Evolutionary conservation across 1,140 invertebrate genomes (phyloP), one percentile per base, ranked within the genome.

Genomic region (Bombyx mori): DNA sequence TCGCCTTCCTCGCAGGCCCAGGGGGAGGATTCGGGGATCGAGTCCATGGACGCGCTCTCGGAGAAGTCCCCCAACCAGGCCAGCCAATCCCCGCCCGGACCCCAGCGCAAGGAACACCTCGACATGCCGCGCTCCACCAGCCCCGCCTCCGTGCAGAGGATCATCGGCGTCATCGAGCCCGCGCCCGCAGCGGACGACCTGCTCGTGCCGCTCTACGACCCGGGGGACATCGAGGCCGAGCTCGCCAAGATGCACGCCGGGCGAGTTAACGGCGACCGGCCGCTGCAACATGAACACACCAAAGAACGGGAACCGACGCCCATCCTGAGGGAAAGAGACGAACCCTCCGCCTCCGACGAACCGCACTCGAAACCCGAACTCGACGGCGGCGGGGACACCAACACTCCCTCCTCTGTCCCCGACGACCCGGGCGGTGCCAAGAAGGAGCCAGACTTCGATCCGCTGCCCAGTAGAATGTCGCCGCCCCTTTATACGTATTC

Each of bases 11-110:
- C 89, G 53, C 84, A 88, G 55, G 89, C 88, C 26, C 91, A 91
- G 60, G 95, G 95, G 22, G 96, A 97, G 79, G 96, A 97, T 83
- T 96, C 95, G 47, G 95, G 96, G 2, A 97, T 97, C 18, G 96
- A 97, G 77, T 96, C 95, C 6, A 96, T 97, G 95, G 96, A 97
- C 75, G 95, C 96, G 2, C 79, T 97, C 4, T 96, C 95, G 26
- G 96, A 97, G 73, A 97, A 97, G 76, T 96, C 94, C 63, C 96
- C 95, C 3, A 96, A 96, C 77, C 95, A 97, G 77, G 93, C 91
- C 43, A 89, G 90, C 56, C 90, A 91, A 66, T 92, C 90, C 42
- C 90, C 90, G 7, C 89, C 89, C 54, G 79, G 79, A 0, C 79
- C 79, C 3, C 77, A 80, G 63, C 61, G 77, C 7, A 85, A 87